Base-by-base conservation (phyloP, 2,888 invertebrate species). In the Pegoplata infirma region DNA sequence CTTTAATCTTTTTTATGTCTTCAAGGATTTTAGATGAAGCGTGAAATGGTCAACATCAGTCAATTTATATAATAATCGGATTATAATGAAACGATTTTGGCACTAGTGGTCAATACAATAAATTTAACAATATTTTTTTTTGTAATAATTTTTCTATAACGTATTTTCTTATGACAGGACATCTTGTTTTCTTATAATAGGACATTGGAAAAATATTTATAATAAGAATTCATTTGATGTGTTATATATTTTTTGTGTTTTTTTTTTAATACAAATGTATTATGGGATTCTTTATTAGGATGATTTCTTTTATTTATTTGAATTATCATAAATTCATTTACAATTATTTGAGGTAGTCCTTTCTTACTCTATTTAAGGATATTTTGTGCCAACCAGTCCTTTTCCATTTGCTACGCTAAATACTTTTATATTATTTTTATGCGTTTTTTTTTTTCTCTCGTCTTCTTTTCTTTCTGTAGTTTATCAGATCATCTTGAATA, bases 21-120 rank as follows among this genome's bases (percentile, higher is more conserved):
- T 75, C 32, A 63, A 79, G 71, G 61, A 67, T 58, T 63, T 73
- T 58, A 61, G 67, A 81, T 86, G 87, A 85, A 83, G 87, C 88
- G 84, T 88, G 82, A 87, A 88, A 88, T 86, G 84, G 84, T 83
- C 84, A 85, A 83, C 63, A 44, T 51, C 82, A 81, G 82, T 74
- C 80, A 75, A 80, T 81, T 84, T 85, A 82, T 77, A 77, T 83
- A 55, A 80, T 87, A 88, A 88, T 88, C 88, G 85, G 89, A 86
- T 88, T 88, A 88, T 83, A 83, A 81, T 82, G 83, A 85, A 81
- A 84, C n/a, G 84, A 85, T 85, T 86, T 86, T 84, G 83, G 81
- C 86, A 85, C 86, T 86, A 82, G 83, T 83, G 82, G 83, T 76
- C 84, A 83, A 86, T 87, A 85, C 85, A 86, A 86, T 40, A 40